Percentiles rank a stretch among this genome's conserved stretches.
Conservation (phyloP, 2,888 invertebrate species). For the Amiota minor region DNA sequence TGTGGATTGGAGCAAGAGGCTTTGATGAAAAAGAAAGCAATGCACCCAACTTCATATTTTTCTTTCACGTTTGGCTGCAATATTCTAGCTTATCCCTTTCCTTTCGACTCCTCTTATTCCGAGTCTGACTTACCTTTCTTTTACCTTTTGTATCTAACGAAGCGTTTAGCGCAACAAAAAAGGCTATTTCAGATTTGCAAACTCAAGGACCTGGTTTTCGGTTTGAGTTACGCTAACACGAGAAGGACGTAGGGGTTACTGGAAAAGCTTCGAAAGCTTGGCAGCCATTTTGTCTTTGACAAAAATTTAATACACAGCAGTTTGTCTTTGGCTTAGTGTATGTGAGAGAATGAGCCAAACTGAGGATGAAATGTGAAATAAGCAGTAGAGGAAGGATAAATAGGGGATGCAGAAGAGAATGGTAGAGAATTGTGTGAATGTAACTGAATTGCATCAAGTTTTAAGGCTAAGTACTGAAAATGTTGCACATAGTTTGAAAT, state of each 20-base stretch:
- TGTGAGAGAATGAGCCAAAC: too few relatives aligned
- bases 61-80: slow-evolving; percentile 9
- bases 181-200: slow-evolving; percentile 17
- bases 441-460: slow-evolving; percentile 9
- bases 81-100: neutral
- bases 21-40: too few relatives aligned
- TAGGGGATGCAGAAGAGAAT: neutral
- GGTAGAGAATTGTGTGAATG: neutral
- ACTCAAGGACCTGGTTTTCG: slow-evolving; percentile 33
- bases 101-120: neutral
- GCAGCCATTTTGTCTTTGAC: slow-evolving; percentile 62
- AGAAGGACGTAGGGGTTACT: too few relatives aligned
- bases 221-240: slow-evolving; percentile 38
- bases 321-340: slow-evolving; percentile 57
- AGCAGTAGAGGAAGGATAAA: too few relatives aligned
- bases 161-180: slow-evolving; percentile 45
- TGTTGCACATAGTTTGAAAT: slow-evolving; percentile 12
- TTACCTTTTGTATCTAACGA: slow-evolving; percentile 55
- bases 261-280: slow-evolving; percentile 27
- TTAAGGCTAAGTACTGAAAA: slow-evolving; percentile 6
- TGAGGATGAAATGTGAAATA: too few relatives aligned
- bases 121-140: slow-evolving; percentile 22
- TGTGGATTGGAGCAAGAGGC: neutral
- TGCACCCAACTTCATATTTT: too few relatives aligned
- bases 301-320: slow-evolving; percentile 65